Evolutionary conservation across 2,888 invertebrate species (phyloP).

Genomic region (Cryptosula pallasiana): DNA sequence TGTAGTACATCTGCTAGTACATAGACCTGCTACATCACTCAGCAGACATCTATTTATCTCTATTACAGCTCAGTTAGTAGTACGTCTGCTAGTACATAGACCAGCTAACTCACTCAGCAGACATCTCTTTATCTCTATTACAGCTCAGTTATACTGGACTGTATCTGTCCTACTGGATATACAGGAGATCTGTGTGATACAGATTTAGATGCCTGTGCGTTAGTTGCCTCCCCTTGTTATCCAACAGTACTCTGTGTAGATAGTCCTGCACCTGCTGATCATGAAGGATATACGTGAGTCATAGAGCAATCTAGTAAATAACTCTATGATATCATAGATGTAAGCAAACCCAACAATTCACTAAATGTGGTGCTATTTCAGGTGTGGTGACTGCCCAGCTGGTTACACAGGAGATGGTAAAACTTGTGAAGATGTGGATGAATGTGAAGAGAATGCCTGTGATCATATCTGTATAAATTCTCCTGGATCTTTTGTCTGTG

Average conservation of each 20-base stretch:
- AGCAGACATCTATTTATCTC: too few relatives aligned
- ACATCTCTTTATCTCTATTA: too few relatives aligned
- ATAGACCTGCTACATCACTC: too few relatives aligned
- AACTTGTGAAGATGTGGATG: conserved; percentile 12
- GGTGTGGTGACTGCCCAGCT: conserved; percentile 21
- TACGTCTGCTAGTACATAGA: too few relatives aligned
- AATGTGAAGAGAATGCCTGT: not conserved
- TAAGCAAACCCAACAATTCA: not conserved
- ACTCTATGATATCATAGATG: too few relatives aligned
- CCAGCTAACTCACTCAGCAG: too few relatives aligned
- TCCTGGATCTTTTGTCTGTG: not conserved
- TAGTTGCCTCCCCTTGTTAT: conserved; percentile 9
- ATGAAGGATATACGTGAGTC: not conserved
- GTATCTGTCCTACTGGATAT: conserved; percentile 20
- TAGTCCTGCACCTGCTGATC: conserved; percentile 10
- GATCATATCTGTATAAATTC: conserved; percentile 10
- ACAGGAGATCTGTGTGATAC: not conserved
- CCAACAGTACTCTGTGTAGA: not conserved
- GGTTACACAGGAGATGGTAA: conserved; percentile 21
- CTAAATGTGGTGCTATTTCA: too few relatives aligned
- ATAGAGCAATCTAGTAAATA: too few relatives aligned
- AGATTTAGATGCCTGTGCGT: conserved; percentile 1
- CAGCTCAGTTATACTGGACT: not conserved
- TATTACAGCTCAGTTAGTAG: too few relatives aligned
- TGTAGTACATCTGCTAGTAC: too few relatives aligned